phyloP scores from a whole-genome alignment of 2,113 vertebrate species.

The Coturnix japonica region DNA sequence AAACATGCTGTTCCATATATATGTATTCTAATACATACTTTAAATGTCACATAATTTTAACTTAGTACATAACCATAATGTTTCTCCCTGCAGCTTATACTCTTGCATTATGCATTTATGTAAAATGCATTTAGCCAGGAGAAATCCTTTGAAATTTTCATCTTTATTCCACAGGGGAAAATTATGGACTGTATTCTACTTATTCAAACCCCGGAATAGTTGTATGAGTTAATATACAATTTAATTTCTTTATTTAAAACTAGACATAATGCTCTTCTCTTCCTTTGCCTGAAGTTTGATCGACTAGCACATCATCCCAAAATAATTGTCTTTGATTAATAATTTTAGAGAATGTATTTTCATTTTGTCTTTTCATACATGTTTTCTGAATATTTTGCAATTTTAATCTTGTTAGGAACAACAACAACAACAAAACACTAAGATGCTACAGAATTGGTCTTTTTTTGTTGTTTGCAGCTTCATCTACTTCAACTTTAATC shows the following conservation, averaged over 20 bases:
- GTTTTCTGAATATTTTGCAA: conserved; percentile 22
- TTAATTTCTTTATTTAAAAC: conserved; percentile 67
- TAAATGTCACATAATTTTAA: conserved; percentile 63
- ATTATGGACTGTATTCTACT: conserved; percentile 66
- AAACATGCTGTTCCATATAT: conserved; percentile 24
- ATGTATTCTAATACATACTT: conserved; percentile 51
- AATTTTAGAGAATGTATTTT: not conserved
- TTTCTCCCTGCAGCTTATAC: conserved; percentile 56
- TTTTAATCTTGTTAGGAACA: not conserved
- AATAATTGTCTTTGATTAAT: conserved; percentile 50
- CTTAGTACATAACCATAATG: conserved; percentile 11
- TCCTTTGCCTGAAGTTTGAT: conserved; percentile 35
- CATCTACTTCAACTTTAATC: not conserved
- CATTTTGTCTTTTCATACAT: conserved; percentile 3
- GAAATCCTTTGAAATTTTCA: conserved; percentile 72
- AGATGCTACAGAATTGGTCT: not conserved
- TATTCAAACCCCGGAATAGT: conserved; percentile 56
- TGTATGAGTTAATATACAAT: conserved; percentile 53
- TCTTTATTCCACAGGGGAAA: conserved; percentile 69
- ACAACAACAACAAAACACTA: not conserved
- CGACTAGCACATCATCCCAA: not conserved
- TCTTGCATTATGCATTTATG: conserved; percentile 77
- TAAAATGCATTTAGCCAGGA: conserved; percentile 70
- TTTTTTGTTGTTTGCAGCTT: not conserved
- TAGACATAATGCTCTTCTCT: conserved; percentile 10